Base-by-base conservation (phyloP, 2,113 vertebrate species). In the Pungitius pungitius region DNA sequence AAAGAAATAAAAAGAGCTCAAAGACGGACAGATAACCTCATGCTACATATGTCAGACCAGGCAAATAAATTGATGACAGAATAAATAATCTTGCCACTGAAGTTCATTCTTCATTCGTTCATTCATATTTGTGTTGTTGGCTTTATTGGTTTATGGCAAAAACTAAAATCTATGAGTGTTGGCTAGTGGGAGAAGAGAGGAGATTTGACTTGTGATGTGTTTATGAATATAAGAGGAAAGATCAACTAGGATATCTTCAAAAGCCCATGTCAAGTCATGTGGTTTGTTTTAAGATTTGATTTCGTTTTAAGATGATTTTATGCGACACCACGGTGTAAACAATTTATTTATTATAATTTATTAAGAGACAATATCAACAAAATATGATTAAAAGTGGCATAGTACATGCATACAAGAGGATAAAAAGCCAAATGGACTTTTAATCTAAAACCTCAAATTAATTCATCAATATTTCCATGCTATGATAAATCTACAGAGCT, bases 21-120 rank as follows among this genome's bases (percentile, higher is more conserved):
- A 85, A 87, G 87, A 91, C 88, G 74, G 73, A 82, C 69, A 87
- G 88, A 93, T 93, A 94, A 93, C 86, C 84, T 59, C 87, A 91
- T 93, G 91, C 89, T 89, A 90, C 85, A 57, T 85, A 82, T 84
- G 85, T 87, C 89, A 91, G 69, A 81, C 56, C 76, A 80, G 71
- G 78, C 73, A 88, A 89, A 91, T 83, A 89, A 88, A 85, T 79
- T 85, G 84, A 91, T 92, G 87, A 89, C 86, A 80, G 78, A 88
- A 91, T 91, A 85, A 86, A 90, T 79, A 14, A 88, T 90, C 86
- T 85, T 77, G 75, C 87, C 82, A 86, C 88, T 78, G 82, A 89
- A 92, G 86, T 87, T 91, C 80, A 80, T 43, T 72, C 67, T 33
- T 70, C 88, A 89, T 90, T 78, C 88, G 69, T 83, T 87, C 78